Evolutionary conservation across 1,140 invertebrate genomes (phyloP).

Genomic region (Eupristina koningsbergeri): DNA sequence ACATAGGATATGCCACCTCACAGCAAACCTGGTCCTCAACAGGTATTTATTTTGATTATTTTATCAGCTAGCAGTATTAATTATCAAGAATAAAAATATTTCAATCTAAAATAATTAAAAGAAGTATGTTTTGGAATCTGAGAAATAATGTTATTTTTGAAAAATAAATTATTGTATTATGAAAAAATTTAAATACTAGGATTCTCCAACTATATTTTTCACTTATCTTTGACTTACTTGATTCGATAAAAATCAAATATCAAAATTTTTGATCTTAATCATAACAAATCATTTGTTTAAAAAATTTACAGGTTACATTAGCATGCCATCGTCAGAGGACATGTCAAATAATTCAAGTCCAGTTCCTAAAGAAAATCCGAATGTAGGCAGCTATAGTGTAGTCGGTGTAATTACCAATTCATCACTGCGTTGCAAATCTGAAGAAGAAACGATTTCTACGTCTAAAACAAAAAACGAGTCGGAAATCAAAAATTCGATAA

Average conservation of each 20-base stretch:
- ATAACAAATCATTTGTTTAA: background rate
- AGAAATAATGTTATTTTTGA: too few relatives aligned
- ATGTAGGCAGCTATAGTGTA: slow-evolving; percentile 58
- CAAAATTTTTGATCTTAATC: too few relatives aligned
- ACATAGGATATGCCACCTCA: slow-evolving; percentile 58
- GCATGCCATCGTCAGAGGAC: slow-evolving; percentile 70
- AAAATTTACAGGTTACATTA: slow-evolving; percentile 63
- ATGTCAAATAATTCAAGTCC: slow-evolving; percentile 66
- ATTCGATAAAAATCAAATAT: too few relatives aligned
- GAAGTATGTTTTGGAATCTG: too few relatives aligned
- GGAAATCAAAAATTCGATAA: slow-evolving; percentile 48
- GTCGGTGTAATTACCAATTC: slow-evolving; percentile 59
- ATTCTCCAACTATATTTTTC: too few relatives aligned
- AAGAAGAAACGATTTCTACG: slow-evolving; percentile 51
- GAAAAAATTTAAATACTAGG: too few relatives aligned
- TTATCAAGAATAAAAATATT: too few relatives aligned
- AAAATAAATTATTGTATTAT: too few relatives aligned
- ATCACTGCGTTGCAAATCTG: slow-evolving; percentile 54
- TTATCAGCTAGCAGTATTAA: too few relatives aligned
- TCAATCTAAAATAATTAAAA: too few relatives aligned
- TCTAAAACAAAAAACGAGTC: slow-evolving; percentile 52
- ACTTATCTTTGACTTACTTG: too few relatives aligned
- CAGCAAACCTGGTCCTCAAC: slow-evolving; percentile 68
- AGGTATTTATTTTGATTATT: slow-evolving; percentile 34
- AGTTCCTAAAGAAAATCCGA: slow-evolving; percentile 57